Percentiles rank a stretch among this genome's conserved stretches.
These are phyloP conservation scores for Ophion costatus DNA, from an alignment of 2,888 invertebrate species.

Conservation along the genomic window DNA sequence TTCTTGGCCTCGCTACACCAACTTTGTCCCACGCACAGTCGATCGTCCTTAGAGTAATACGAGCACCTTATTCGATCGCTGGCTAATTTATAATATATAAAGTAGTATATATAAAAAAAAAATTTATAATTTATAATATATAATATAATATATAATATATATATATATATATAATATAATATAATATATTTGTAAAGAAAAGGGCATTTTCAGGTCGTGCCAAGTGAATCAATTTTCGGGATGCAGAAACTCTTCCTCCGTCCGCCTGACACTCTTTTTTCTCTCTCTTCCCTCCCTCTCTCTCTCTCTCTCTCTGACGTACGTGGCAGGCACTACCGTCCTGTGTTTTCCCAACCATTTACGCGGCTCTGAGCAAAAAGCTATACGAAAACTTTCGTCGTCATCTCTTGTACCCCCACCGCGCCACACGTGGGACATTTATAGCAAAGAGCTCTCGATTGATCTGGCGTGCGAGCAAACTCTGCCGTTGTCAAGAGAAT, in stretches of 20 bases:
- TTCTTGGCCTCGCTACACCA: neutral
- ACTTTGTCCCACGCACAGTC: neutral
- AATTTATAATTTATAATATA: neutral
- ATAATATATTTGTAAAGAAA: neutral
- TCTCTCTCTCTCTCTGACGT: conserved; percentile 26
- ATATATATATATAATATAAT: neutral
- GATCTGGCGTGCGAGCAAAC: conserved; percentile 71
- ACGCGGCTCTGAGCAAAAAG: conserved; percentile 37
- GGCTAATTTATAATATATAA: neutral
- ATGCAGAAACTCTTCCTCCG: neutral
- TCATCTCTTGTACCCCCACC: conserved; percentile 38
- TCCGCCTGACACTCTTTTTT: neutral
- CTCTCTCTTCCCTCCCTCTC: conserved; percentile 22
- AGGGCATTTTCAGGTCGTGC: neutral
- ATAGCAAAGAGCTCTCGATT: conserved; percentile 73
- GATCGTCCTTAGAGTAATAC: too few species aligned
- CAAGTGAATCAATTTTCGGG: neutral
- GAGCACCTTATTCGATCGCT: neutral
- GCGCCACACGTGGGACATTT: conserved; percentile 67
- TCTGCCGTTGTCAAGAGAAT: conserved; percentile 71
- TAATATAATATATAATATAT: too few species aligned
- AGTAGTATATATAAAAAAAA: too few species aligned
- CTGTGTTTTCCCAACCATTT: conserved; percentile 14
- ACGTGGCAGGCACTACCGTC: conserved; percentile 49
- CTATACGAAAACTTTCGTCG: conserved; percentile 54